phyloP scores from a whole-genome alignment of 2,113 vertebrate species.

The Corythaeola cristata region DNA sequence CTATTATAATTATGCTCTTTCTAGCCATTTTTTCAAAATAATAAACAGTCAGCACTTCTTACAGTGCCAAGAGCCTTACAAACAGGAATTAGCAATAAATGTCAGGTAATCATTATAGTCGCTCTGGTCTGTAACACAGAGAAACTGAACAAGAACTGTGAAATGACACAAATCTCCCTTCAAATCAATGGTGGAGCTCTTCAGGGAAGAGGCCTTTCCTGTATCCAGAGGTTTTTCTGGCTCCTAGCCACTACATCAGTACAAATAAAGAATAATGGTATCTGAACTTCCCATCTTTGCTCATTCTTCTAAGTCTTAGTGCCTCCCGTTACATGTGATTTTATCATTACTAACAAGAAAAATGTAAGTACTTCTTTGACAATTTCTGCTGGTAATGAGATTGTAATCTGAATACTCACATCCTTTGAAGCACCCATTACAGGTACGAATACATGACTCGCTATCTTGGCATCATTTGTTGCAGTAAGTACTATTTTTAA shows the following conservation, averaged over 20 bases:
- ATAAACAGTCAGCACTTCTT: background rate
- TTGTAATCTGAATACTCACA: background rate
- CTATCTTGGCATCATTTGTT: background rate
- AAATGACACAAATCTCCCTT: background rate
- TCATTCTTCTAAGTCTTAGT: background rate
- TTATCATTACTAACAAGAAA: constrained; percentile 11
- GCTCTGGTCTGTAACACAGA: background rate
- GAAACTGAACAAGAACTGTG: background rate
- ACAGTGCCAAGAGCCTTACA: background rate
- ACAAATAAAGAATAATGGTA: background rate
- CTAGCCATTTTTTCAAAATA: background rate
- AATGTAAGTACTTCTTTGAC: background rate
- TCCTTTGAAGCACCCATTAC: background rate
- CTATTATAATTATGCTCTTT: background rate
- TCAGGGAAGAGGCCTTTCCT: background rate
- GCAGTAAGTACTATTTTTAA: constrained; percentile 5
- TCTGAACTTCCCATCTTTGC: background rate
- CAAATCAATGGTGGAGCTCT: background rate
- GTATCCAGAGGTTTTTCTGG: background rate
- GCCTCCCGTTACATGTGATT: background rate
- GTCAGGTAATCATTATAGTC: background rate
- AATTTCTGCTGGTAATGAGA: background rate
- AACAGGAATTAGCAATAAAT: background rate
- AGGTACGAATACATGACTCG: background rate
- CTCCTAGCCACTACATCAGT: background rate